Percentiles rank a stretch among this genome's conserved stretches.
These are phyloP conservation scores for Oscheius sp. DNA, from an alignment of 2,888 invertebrate genomes.

Conservation along the genomic window DNA sequence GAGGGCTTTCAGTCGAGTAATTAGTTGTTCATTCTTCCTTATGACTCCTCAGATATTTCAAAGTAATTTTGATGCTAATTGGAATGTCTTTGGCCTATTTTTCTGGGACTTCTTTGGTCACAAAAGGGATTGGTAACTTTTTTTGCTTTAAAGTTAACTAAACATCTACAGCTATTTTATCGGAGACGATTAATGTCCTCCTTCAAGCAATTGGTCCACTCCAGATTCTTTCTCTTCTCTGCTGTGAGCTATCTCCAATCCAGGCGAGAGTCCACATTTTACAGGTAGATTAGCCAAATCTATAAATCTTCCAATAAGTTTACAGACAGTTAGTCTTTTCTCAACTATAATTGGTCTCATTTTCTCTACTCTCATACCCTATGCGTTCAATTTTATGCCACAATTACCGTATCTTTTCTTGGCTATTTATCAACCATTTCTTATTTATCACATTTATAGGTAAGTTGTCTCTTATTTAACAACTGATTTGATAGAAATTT, in stretches of 20 bases:
- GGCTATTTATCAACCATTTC: not conserved
- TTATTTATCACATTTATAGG: constrained; percentile 9
- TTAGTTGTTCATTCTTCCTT: not conserved
- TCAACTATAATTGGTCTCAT: not conserved
- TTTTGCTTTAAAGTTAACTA: not conserved
- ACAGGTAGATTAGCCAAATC: constrained; percentile 1
- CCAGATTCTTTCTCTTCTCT: not conserved
- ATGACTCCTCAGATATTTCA: not conserved
- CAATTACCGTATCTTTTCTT: constrained; percentile 7
- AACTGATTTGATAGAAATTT: not conserved
- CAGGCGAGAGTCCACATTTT: not conserved
- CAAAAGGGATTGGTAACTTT: not conserved
- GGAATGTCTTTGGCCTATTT: not conserved
- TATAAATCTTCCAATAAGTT: not conserved
- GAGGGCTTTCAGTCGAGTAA: not conserved
- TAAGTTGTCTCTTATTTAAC: not conserved
- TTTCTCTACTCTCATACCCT: constrained; percentile 10
- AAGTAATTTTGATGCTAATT: not conserved
- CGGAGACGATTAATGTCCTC: too few species aligned
- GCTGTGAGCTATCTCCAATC: constrained; percentile 9
- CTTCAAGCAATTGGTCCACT: too few species aligned
- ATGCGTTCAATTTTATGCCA: constrained; percentile 3
- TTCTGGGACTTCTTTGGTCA: not conserved
- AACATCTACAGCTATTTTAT: not conserved
- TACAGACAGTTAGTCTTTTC: not conserved